A percentile compares a stretch with the other conserved stretches of the same genome.
These are phyloP conservation scores for Oncopodura yosiiana DNA, from an alignment of 1,140 invertebrate genomes.

Conservation along the genomic window DNA sequence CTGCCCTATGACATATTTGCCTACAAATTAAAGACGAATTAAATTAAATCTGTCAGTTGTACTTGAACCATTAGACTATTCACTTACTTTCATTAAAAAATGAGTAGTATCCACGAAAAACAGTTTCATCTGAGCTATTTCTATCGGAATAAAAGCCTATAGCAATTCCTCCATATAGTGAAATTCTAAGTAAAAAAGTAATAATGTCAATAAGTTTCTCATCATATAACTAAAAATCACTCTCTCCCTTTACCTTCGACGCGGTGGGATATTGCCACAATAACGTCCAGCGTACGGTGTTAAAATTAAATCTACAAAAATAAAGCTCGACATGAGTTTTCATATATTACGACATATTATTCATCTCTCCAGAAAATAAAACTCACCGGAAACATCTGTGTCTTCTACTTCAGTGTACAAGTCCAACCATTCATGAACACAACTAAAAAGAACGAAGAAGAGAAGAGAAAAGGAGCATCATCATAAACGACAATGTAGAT, in stretches of 20 bases:
- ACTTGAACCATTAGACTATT: conserved; percentile 37
- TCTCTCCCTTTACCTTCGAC: too few relatives aligned
- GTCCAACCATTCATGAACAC: conserved; percentile 91
- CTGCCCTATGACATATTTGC: conserved; percentile 74
- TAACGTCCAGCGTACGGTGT: conserved; percentile 90
- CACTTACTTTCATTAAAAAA: conserved; percentile 91
- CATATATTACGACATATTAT: too few relatives aligned
- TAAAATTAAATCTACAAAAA: conserved; percentile 85
- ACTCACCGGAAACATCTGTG: conserved; percentile 64
- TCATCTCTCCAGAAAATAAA: too few relatives aligned
- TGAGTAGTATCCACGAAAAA: conserved; percentile 75
- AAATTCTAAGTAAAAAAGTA: too few relatives aligned
- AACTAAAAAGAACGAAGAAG: conserved; percentile 61
- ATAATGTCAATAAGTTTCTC: too few relatives aligned
- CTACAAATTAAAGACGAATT: conserved; percentile 38
- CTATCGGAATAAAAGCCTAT: conserved; percentile 92
- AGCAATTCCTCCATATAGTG: conserved; percentile 79
- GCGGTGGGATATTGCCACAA: conserved; percentile 85
- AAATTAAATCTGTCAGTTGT: not conserved
- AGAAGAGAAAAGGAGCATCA: too few relatives aligned
- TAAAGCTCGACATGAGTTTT: too few relatives aligned
- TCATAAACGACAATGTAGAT: too few relatives aligned
- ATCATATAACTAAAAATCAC: too few relatives aligned
- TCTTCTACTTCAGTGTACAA: conserved; percentile 88
- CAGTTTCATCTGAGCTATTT: conserved; percentile 60